These are phyloP conservation scores for Ectemnius continuus DNA, from an alignment of 2,888 invertebrate species.

Conservation along the genomic window DNA sequence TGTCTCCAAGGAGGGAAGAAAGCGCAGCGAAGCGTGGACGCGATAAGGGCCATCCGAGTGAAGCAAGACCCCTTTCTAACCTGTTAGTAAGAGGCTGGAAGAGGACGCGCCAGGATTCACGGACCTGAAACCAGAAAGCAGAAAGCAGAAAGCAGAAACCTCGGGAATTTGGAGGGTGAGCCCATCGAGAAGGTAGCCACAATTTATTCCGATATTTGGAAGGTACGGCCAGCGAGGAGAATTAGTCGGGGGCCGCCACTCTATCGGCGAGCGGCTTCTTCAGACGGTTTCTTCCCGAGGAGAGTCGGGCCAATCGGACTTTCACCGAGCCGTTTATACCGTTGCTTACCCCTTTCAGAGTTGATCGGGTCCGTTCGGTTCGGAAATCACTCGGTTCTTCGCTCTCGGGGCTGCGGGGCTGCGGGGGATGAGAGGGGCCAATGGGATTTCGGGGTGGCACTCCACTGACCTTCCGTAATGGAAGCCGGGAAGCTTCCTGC, in stretches of 20 bases:
- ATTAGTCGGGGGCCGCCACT: conserved; percentile 52
- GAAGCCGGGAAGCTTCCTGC: conserved; percentile 10
- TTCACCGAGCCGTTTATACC: conserved; percentile 67
- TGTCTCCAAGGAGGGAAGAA: conserved; percentile 48
- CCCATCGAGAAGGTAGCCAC: conserved; percentile 32
- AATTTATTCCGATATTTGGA: conserved; percentile 77
- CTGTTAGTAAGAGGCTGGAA: background rate
- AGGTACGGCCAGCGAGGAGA: conserved; percentile 44
- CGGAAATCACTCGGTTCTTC: conserved; percentile 24
- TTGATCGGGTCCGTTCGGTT: conserved; percentile 20
- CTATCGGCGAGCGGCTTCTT: background rate
- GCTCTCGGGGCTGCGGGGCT: too few species aligned
- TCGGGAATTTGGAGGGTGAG: conserved; percentile 21
- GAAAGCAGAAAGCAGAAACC: too few species aligned
- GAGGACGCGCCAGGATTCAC: conserved; percentile 23
- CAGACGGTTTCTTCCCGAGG: background rate
- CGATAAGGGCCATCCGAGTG: conserved; percentile 73
- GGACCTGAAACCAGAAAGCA: conserved; percentile 13
- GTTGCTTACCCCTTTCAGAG: conserved; percentile 53
- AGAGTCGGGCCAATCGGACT: conserved; percentile 56
- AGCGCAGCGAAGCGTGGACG: conserved; percentile 74
- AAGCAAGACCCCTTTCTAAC: conserved; percentile 25
- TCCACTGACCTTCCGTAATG: conserved; percentile 5
- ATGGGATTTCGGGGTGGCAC: conserved; percentile 41
- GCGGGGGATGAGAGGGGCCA: conserved; percentile 15